Evolutionary conservation across 2,113 vertebrate genomes (phyloP).

Genomic region (Tragelaphus buxtoni): DNA sequence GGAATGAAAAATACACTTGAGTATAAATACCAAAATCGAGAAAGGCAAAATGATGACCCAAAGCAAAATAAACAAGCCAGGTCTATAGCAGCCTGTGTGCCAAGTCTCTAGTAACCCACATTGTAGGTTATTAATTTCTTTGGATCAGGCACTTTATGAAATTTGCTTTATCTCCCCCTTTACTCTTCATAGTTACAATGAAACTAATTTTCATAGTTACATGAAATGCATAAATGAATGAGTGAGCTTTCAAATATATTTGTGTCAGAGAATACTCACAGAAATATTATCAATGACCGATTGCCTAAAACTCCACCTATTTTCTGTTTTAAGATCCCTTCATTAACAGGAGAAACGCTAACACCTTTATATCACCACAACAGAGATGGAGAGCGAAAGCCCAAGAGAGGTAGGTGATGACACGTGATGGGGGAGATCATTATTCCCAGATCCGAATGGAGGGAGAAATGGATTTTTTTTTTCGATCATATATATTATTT

Average conservation of each 20-base stretch:
- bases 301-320: neutral
- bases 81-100: neutral
- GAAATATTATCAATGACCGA: neutral
- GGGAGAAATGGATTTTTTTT: neutral
- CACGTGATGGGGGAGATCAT: accelerated
- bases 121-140: neutral
- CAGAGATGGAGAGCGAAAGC: constrained; percentile 53
- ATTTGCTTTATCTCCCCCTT: neutral
- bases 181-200: neutral
- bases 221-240: neutral
- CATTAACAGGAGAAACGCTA: constrained; percentile 78
- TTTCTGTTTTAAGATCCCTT: constrained; percentile 79
- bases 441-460: neutral
- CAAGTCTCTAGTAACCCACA: neutral
- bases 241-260: neutral
- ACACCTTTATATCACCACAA: constrained; percentile 77
- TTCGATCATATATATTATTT: neutral
- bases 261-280: neutral
- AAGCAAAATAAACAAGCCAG: neutral
- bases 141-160: neutral
- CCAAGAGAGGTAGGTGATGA: constrained; percentile 78
- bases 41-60: neutral
- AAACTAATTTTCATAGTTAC: neutral
- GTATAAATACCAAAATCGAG: neutral
- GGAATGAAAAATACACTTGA: neutral